Evolutionary conservation across 2,113 vertebrate genomes (phyloP).

Genomic region (Saimiri boliviensis): DNA sequence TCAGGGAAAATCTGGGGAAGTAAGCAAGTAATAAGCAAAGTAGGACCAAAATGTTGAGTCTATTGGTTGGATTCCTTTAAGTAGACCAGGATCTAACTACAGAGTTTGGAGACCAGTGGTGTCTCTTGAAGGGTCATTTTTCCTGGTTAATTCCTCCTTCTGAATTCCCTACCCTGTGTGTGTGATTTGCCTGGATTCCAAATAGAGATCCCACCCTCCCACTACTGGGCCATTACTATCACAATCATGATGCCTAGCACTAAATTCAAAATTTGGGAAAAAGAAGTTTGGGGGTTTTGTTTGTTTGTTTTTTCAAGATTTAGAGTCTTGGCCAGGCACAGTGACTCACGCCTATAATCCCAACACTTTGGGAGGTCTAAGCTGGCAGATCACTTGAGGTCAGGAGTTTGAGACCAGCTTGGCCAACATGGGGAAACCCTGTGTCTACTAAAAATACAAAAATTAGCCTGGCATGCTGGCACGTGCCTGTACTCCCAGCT

Average conservation of each 20-base stretch:
- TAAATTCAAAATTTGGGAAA: constrained; percentile 32
- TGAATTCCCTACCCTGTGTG: not conserved
- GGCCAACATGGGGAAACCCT: no score
- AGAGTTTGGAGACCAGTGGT: not conserved
- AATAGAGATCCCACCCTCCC: not conserved
- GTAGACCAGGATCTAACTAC: not conserved
- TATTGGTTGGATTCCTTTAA: not conserved
- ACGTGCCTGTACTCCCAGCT: no score
- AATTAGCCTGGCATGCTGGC: no score
- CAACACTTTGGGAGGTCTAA: no score
- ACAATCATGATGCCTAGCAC: not conserved
- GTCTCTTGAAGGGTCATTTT: not conserved
- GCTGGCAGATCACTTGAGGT: no score
- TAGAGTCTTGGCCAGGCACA: not conserved
- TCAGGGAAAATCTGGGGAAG: constrained; percentile 41
- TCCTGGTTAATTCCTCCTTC: not conserved
- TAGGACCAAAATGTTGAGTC: not conserved
- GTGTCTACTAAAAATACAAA: no score
- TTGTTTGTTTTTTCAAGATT: not conserved
- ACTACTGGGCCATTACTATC: not conserved
- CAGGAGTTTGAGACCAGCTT: no score
- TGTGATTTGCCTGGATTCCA: not conserved
- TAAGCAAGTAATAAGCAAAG: constrained; percentile 10
- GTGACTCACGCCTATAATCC: no score
- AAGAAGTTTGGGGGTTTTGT: not conserved